These are phyloP conservation scores for Poliocrania exsul DNA, from an alignment of 2,797 vertebrate genomes.

Conservation along the genomic window DNA sequence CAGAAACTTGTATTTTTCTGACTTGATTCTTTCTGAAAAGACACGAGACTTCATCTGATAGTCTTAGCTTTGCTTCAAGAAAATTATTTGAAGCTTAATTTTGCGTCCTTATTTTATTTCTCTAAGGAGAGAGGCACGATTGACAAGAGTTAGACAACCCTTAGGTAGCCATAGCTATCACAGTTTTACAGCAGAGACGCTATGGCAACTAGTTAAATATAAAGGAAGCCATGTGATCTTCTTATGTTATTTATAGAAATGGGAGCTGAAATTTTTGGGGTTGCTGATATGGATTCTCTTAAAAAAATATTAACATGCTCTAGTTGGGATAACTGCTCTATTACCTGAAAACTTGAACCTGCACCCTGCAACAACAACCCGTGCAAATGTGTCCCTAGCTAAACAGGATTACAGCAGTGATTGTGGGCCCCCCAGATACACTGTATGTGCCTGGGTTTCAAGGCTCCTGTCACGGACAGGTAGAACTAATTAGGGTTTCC, in stretches of 20 bases:
- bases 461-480: neutral
- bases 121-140: neutral
- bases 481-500: neutral
- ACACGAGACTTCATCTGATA: neutral
- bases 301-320: neutral
- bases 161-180: neutral
- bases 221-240: neutral
- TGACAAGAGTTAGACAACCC: neutral
- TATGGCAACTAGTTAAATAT: conserved; percentile 30
- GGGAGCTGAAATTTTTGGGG: neutral
- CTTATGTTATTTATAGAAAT: neutral
- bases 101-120: neutral
- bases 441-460: neutral
- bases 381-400: neutral
- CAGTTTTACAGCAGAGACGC: neutral
- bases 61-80: neutral
- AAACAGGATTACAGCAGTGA: neutral
- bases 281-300: neutral
- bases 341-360: neutral
- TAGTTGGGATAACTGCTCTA: neutral
- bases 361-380: neutral
- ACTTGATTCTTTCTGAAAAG: neutral
- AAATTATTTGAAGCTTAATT: neutral
- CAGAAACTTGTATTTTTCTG: neutral
- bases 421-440: neutral